These are phyloP conservation scores for Aplocera efformata DNA, from an alignment of 2,888 invertebrate species.

Conservation along the genomic window DNA sequence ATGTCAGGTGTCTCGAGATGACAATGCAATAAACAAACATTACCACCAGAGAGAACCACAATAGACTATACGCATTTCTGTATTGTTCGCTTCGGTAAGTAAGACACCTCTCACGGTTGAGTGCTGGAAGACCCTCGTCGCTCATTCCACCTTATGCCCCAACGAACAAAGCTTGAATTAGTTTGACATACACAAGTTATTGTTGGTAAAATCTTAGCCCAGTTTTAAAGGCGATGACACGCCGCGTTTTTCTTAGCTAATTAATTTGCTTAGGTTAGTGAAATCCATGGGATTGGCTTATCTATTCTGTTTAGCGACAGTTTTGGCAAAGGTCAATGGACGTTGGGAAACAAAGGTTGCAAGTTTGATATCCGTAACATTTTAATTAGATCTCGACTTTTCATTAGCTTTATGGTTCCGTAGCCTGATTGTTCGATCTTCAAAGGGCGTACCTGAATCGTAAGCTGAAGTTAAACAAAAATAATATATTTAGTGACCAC, in stretches of 20 bases:
- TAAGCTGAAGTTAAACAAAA: too few relatives aligned
- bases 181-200: conserved; percentile 14
- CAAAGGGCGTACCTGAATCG: too few relatives aligned
- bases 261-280: conserved; percentile 62
- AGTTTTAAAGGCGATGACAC: conserved; percentile 61
- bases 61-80: conserved; percentile 43
- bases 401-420: too few relatives aligned
- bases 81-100: conserved; percentile 44
- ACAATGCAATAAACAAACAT: conserved; percentile 39
- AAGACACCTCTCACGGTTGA: conserved; percentile 46
- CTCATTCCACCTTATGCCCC: conserved; percentile 7
- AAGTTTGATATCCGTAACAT: not conserved
- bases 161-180: conserved; percentile 6
- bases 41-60: conserved; percentile 37
- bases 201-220: conserved; percentile 41
- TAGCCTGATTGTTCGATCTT: too few relatives aligned
- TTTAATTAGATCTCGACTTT: too few relatives aligned
- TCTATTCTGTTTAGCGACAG: conserved; percentile 11
- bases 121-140: conserved; percentile 19
- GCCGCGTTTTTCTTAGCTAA: conserved; percentile 50
- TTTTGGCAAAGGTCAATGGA: conserved; percentile 11
- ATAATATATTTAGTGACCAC: too few relatives aligned
- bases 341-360: not conserved
- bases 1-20: conserved; percentile 32
- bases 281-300: conserved; percentile 44